Conservation (phyloP, 2,113 vertebrate species). For the Hemichromis elongatus region DNA sequence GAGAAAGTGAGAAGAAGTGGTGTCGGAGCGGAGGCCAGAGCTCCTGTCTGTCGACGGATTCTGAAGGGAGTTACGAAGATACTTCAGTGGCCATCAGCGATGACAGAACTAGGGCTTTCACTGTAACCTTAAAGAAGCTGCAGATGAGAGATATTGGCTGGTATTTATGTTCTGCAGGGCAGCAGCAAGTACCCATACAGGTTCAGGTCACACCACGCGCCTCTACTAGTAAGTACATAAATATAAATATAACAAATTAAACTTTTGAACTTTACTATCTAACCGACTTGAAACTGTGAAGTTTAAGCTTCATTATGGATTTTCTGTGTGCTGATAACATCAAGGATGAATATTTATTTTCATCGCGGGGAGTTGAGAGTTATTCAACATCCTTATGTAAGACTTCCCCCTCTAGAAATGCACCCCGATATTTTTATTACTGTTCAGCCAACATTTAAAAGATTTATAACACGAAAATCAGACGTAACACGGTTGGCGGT, state of each 20-base stretch:
- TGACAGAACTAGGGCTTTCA: constrained; percentile 55
- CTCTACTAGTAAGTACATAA: constrained; percentile 45
- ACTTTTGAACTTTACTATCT: neutral
- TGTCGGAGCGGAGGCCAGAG: constrained; percentile 65
- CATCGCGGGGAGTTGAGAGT: neutral
- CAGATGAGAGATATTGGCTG: constrained; percentile 47
- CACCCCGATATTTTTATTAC: rapidly evolving
- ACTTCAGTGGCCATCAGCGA: constrained; percentile 61
- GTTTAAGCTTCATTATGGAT: neutral
- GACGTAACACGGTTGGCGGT: neutral
- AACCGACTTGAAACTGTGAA: neutral
- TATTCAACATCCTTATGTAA: neutral
- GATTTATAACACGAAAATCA: neutral
- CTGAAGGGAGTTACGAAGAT: constrained; percentile 48
- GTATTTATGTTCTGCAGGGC: constrained; percentile 61
- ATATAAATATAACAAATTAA: neutral
- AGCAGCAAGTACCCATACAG: constrained; percentile 12
- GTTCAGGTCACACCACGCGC: constrained; percentile 36
- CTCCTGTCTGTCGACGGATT: constrained; percentile 55
- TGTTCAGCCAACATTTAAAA: neutral
- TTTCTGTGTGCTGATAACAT: neutral
- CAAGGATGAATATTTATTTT: neutral
- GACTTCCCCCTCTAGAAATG: neutral
- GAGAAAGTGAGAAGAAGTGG: constrained; percentile 70
- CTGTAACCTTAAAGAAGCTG: constrained; percentile 63